phyloP scores from a whole-genome alignment of 1,140 invertebrate genomes.

The Mamestra configurata region DNA sequence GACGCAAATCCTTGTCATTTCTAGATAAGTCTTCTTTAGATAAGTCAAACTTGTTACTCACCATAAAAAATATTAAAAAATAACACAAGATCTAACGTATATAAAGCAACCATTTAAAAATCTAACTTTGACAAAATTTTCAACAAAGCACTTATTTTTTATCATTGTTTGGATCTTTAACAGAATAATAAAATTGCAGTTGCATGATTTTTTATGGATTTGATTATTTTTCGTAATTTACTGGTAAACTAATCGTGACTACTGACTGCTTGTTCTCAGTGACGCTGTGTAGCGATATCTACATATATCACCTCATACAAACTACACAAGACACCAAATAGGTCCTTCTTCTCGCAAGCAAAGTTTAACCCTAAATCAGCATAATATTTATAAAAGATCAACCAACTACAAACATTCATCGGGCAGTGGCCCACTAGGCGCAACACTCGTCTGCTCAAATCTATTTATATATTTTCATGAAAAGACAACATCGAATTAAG shows the following conservation, averaged over 20 bases:
- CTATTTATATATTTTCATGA: no score
- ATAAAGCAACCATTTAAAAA: neutral
- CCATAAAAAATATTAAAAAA: slow-evolving; percentile 12
- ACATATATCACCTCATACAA: no score
- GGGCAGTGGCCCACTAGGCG: no score
- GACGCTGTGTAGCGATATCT: no score
- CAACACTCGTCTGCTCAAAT: no score
- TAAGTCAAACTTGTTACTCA: neutral
- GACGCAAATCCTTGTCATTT: no score
- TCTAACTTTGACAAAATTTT: neutral
- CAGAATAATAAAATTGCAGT: neutral
- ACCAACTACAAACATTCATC: no score
- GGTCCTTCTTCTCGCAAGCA: no score
- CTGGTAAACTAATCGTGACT: neutral
- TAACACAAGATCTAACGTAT: slow-evolving; percentile 1
- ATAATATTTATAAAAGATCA: no score
- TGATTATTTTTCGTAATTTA: neutral
- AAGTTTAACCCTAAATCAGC: no score
- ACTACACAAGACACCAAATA: no score
- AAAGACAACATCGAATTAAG: no score
- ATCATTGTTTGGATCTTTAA: neutral
- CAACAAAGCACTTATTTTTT: neutral
- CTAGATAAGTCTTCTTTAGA: neutral
- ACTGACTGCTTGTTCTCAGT: neutral
- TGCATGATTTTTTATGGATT: neutral